phyloP scores from a whole-genome alignment of 2,113 vertebrate genomes.

The Burhinus bistriatus region DNA sequence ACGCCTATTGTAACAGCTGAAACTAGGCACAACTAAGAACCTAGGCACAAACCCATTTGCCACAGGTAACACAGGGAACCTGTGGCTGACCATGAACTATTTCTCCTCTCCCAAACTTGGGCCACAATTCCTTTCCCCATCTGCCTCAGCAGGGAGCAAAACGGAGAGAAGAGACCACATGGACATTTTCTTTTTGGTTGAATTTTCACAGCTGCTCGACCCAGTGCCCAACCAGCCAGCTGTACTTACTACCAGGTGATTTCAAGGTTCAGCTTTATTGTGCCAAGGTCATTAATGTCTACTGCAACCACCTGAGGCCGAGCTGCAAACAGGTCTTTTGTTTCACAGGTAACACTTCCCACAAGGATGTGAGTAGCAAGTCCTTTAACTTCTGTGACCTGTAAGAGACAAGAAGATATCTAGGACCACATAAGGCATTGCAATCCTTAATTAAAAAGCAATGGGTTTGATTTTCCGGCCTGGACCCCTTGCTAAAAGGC shows the following conservation, averaged over 20 bases:
- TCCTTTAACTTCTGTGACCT: slow-evolving; percentile 97
- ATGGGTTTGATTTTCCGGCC: neutral
- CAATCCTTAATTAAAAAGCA: neutral
- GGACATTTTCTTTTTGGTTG: neutral
- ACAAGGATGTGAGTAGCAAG: slow-evolving; percentile 93
- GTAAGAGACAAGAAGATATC: neutral
- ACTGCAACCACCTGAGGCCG: slow-evolving; percentile 95
- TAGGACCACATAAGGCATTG: neutral
- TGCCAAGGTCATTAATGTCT: slow-evolving; percentile 96
- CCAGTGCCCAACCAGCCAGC: neutral
- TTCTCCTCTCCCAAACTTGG: neutral
- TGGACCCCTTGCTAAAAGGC: neutral
- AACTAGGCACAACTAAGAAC: neutral
- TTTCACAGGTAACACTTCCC: slow-evolving; percentile 96
- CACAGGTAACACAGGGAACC: neutral
- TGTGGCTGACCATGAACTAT: neutral
- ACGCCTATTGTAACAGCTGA: neutral
- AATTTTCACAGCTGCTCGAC: neutral
- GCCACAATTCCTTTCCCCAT: neutral
- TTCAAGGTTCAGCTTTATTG: slow-evolving; percentile 96
- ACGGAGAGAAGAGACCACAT: accelerated
- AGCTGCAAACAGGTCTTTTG: slow-evolving; percentile 96
- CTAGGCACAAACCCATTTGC: neutral
- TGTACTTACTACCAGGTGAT: slow-evolving; percentile 96
- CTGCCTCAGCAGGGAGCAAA: neutral